phyloP scores from a whole-genome alignment of 2,113 vertebrate genomes.

The Bufo gargarizans region DNA sequence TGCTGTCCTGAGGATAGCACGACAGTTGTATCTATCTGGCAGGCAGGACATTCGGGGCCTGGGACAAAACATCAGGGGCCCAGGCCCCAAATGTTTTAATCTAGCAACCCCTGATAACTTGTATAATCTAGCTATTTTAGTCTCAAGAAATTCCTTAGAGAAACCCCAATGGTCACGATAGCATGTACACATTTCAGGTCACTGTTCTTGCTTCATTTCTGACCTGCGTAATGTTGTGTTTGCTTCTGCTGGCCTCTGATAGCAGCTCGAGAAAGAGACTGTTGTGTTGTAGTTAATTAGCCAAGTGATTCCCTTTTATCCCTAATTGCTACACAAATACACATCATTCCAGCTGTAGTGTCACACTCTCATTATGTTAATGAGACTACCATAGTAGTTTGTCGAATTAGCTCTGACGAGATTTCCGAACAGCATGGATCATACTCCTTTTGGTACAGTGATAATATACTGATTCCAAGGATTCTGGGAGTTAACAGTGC shows the following conservation, averaged over 20 bases:
- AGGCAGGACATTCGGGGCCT: no score
- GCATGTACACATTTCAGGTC: conserved; percentile 18
- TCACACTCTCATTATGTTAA: conserved; percentile 49
- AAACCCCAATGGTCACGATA: not conserved
- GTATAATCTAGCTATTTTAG: not conserved
- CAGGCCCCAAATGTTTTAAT: no score
- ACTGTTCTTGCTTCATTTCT: conserved; percentile 5
- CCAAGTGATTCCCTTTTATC: conserved; percentile 44
- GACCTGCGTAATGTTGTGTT: conserved; percentile 18
- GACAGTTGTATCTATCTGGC: no score
- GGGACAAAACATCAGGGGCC: no score
- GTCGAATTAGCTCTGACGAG: conserved; percentile 36
- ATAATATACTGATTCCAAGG: not conserved
- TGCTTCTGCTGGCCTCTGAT: not conserved
- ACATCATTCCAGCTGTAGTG: conserved; percentile 43
- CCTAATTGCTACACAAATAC: conserved; percentile 52
- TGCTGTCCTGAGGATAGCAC: no score
- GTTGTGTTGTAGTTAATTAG: conserved; percentile 37
- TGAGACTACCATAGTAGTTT: conserved; percentile 28
- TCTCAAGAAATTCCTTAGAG: not conserved
- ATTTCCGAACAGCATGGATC: conserved; percentile 20
- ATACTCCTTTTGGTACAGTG: not conserved
- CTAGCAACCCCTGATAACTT: not conserved
- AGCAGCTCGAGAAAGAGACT: not conserved
- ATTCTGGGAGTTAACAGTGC: not conserved